Percentiles rank a stretch among this genome's conserved stretches.
phyloP scores from a whole-genome alignment of 2,888 invertebrate species.

The Xanthia togata region DNA sequence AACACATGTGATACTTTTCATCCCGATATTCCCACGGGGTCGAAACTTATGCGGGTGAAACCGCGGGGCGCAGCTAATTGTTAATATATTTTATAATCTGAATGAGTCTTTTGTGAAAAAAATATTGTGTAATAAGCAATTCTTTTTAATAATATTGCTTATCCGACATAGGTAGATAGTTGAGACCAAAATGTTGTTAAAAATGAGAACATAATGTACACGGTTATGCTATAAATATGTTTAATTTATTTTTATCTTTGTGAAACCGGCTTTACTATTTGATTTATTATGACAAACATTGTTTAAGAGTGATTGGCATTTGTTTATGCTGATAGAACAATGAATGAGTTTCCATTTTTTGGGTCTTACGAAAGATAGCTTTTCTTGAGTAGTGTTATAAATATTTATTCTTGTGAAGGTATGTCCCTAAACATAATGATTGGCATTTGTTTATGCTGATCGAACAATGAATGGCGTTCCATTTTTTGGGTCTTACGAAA shows the following conservation, averaged over 20 bases:
- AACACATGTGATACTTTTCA: too few relatives aligned
- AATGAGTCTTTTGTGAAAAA: too few relatives aligned
- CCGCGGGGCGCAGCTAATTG: too few relatives aligned
- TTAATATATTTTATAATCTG: too few relatives aligned
- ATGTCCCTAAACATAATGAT: too few relatives aligned
- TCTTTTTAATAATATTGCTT: not conserved
- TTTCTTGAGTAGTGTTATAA: not conserved
- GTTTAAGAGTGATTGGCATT: conserved; percentile 41
- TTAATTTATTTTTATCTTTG: not conserved
- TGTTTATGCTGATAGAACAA: conserved; percentile 32
- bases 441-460: too few relatives aligned
- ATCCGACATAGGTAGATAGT: too few relatives aligned
- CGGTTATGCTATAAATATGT: not conserved
- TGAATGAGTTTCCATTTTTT: conserved; percentile 16
- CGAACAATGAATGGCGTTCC: too few relatives aligned
- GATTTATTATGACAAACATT: conserved; percentile 43
- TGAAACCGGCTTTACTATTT: conserved; percentile 14
- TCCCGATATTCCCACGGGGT: too few relatives aligned
- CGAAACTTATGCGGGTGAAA: too few relatives aligned
- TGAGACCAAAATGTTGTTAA: not conserved
- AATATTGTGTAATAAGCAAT: not conserved
- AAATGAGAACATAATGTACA: not conserved
- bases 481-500: too few relatives aligned
- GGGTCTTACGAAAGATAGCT: not conserved
- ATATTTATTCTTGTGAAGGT: too few relatives aligned